Percentiles rank a stretch among this genome's conserved stretches.
phyloP scores from a whole-genome alignment of 2,888 invertebrate genomes.

The Caenorhabditis afra region DNA sequence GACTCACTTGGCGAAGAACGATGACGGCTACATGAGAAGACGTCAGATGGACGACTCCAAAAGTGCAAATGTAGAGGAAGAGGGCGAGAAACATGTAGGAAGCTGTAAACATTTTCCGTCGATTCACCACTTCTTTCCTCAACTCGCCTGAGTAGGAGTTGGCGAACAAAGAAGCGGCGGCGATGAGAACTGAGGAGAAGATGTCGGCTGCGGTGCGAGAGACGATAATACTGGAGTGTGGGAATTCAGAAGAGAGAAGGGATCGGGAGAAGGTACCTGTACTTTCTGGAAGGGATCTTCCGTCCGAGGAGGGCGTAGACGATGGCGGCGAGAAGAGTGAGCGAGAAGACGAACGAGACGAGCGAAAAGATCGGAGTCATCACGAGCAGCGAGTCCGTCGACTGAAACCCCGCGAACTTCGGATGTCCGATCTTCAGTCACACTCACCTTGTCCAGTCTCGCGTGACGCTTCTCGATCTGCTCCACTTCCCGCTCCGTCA shows the following conservation, averaged over 20 bases:
- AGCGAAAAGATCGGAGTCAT: slow-evolving; percentile 66
- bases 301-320: slow-evolving; percentile 61
- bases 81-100: slow-evolving; percentile 71
- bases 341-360: slow-evolving; percentile 51
- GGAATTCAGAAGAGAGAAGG: not conserved
- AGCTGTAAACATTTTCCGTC: slow-evolving; percentile 51
- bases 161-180: slow-evolving; percentile 63
- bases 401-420: slow-evolving; percentile 24
- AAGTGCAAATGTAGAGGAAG: slow-evolving; percentile 72
- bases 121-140: not conserved
- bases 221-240: slow-evolving; percentile 61
- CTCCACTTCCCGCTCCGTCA: slow-evolving; percentile 48
- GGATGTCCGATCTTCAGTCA: not conserved
- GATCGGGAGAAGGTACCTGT: slow-evolving; percentile 47
- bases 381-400: slow-evolving; percentile 57
- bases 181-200: slow-evolving; percentile 65
- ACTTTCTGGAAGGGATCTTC: slow-evolving; percentile 69
- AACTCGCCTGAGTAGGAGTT: slow-evolving; percentile 52
- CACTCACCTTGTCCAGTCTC: slow-evolving; percentile 39
- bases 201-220: slow-evolving; percentile 65
- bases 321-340: slow-evolving; percentile 63
- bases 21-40: slow-evolving; percentile 69
- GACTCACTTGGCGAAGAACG: slow-evolving; percentile 68
- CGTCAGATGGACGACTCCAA: slow-evolving; percentile 69
- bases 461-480: slow-evolving; percentile 53